These are phyloP conservation scores for Heteromormyrus szaboi DNA, from an alignment of 2,797 vertebrate species.

Conservation along the genomic window DNA sequence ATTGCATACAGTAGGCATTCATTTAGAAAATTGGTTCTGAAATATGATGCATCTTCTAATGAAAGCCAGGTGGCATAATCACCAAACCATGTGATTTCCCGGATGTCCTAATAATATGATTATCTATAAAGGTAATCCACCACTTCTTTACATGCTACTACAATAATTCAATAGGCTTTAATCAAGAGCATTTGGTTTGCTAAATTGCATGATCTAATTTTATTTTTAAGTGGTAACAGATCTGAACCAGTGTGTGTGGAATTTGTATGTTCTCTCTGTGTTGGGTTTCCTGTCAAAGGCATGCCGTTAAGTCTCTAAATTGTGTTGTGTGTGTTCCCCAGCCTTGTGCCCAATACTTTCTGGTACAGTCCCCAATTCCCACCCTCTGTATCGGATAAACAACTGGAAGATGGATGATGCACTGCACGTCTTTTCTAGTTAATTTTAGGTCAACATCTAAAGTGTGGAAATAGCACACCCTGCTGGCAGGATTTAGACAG, in stretches of 20 bases:
- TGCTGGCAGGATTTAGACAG: background rate
- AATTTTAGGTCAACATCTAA: background rate
- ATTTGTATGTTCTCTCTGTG: background rate
- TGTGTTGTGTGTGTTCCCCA: background rate
- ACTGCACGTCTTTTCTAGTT: background rate
- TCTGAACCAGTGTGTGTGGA: background rate
- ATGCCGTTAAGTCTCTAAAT: background rate
- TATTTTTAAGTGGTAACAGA: background rate
- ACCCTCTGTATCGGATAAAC: background rate
- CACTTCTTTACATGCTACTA: background rate
- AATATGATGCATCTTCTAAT: background rate
- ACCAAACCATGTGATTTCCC: background rate
- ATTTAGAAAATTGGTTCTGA: conserved; percentile 2
- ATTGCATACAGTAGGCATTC: background rate
- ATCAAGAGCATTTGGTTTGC: background rate
- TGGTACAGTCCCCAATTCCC: background rate
- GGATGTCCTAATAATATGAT: background rate
- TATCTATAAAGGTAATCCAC: background rate
- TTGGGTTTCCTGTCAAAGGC: background rate
- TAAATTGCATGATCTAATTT: background rate
- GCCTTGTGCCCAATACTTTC: background rate
- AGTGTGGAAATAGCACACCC: background rate
- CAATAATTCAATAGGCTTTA: background rate
- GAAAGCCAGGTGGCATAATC: background rate
- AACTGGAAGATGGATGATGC: background rate